Evolutionary conservation across 2,113 vertebrate genomes (phyloP).

Genomic region (Speoplatyrhinus poulsoni): DNA sequence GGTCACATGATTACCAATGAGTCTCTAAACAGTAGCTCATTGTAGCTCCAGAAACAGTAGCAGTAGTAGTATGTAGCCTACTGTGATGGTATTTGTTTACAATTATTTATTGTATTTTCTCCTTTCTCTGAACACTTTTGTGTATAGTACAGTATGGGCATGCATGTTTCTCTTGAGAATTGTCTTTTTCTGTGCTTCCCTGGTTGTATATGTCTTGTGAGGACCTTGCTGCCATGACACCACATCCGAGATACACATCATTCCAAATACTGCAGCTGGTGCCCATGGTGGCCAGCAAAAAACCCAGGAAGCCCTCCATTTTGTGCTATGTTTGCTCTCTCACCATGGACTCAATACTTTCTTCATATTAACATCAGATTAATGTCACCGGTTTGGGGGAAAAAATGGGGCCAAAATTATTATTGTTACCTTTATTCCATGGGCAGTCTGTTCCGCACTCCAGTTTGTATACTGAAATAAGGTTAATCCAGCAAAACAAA

Average conservation of each 20-base stretch:
- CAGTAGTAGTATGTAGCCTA: too few relatives aligned
- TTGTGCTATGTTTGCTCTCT: slow-evolving; percentile 17
- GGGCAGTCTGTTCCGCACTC: too few relatives aligned
- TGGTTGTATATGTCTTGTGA: slow-evolving; percentile 14
- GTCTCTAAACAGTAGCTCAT: too few relatives aligned
- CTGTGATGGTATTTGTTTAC: too few relatives aligned
- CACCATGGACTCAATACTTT: slow-evolving; percentile 23
- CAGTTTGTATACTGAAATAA: too few relatives aligned
- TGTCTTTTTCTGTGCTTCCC: slow-evolving; percentile 7
- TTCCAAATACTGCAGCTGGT: slow-evolving; percentile 7
- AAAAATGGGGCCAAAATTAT: background rate
- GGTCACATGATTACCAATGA: too few relatives aligned
- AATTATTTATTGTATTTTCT: too few relatives aligned
- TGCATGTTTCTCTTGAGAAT: slow-evolving; percentile 23
- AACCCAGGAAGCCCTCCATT: slow-evolving; percentile 22
- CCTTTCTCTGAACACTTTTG: too few relatives aligned
- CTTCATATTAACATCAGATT: slow-evolving; percentile 30
- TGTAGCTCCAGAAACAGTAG: too few relatives aligned
- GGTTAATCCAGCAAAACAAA: too few relatives aligned
- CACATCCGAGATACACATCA: background rate
- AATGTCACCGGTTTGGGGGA: background rate
- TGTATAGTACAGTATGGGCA: background rate
- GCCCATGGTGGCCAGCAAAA: slow-evolving; percentile 8
- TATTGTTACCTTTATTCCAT: background rate
- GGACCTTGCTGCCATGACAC: slow-evolving; percentile 52